Percentiles rank a stretch among this genome's conserved stretches.
phyloP scores from a whole-genome alignment of 2,113 vertebrate genomes.

The Spizaetus ornatus region DNA sequence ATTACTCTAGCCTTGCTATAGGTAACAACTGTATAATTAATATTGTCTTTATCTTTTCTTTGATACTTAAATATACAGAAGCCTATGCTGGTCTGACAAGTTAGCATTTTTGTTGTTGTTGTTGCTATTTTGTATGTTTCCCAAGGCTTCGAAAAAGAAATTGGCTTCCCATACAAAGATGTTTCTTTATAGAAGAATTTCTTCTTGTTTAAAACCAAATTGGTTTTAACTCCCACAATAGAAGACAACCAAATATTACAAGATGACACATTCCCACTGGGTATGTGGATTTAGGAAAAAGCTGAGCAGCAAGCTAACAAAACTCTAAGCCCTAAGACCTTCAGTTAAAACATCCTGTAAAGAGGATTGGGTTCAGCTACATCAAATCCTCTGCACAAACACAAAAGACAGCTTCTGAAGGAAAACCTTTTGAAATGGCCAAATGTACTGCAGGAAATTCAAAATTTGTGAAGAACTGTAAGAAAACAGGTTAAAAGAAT shows the following conservation, averaged over 20 bases:
- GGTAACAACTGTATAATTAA: not conserved
- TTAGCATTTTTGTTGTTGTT: not conserved
- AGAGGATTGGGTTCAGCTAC: conserved; percentile 1
- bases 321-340: not conserved
- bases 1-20: not conserved
- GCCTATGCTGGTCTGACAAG: not conserved
- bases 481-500: not conserved
- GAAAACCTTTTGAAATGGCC: not conserved
- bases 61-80: not conserved
- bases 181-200: not conserved
- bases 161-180: not conserved
- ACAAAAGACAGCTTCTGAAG: not conserved
- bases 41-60: not conserved
- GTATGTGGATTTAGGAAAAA: conserved; percentile 4
- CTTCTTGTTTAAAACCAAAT: not conserved
- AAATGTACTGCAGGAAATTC: not conserved
- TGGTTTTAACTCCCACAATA: not conserved
- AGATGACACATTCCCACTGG: not conserved
- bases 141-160: not conserved
- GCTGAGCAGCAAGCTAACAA: not conserved
- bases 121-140: not conserved
- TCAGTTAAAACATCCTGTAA: not conserved
- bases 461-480: not conserved
- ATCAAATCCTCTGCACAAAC: conserved; percentile 2
- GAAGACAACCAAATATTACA: not conserved